A percentile compares a stretch with the other conserved stretches of the same genome.
Evolutionary conservation across 2,888 invertebrate species (phyloP).

Genomic region (Hofmannophila pseudospretella): DNA sequence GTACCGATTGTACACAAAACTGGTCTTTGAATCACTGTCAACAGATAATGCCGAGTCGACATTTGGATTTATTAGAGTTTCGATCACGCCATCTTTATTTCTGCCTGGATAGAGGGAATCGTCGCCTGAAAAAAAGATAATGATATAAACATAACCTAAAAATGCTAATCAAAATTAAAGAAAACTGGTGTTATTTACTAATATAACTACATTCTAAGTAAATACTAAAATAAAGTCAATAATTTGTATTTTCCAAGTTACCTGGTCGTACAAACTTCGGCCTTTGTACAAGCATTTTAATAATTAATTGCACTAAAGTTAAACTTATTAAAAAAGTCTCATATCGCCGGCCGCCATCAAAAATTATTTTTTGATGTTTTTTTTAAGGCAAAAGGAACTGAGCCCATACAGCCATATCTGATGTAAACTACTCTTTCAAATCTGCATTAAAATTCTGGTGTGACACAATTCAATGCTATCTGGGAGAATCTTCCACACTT

Average conservation of each 20-base stretch:
- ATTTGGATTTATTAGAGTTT: slow-evolving; percentile 58
- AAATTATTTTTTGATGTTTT: no score
- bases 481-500: no score
- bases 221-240: no score
- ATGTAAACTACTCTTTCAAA: no score
- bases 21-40: slow-evolving; percentile 80
- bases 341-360: no score
- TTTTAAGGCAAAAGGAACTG: no score
- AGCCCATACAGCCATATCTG: no score
- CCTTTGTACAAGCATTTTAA: slow-evolving; percentile 38
- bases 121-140: slow-evolving; percentile 26
- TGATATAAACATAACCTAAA: slow-evolving; percentile 9
- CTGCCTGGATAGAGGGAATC: slow-evolving; percentile 49
- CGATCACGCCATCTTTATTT: slow-evolving; percentile 58
- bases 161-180: not conserved
- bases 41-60: slow-evolving; percentile 56
- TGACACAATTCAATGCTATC: no score
- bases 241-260: no score
- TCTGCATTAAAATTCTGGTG: no score
- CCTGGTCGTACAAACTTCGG: slow-evolving; percentile 61
- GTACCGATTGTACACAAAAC: slow-evolving; percentile 91
- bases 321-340: no score
- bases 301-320: no score
- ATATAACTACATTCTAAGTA: not conserved
- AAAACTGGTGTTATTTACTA: slow-evolving; percentile 2